Evolutionary conservation across 2,797 vertebrate genomes (phyloP).

Genomic region (Podarcis siculus): DNA sequence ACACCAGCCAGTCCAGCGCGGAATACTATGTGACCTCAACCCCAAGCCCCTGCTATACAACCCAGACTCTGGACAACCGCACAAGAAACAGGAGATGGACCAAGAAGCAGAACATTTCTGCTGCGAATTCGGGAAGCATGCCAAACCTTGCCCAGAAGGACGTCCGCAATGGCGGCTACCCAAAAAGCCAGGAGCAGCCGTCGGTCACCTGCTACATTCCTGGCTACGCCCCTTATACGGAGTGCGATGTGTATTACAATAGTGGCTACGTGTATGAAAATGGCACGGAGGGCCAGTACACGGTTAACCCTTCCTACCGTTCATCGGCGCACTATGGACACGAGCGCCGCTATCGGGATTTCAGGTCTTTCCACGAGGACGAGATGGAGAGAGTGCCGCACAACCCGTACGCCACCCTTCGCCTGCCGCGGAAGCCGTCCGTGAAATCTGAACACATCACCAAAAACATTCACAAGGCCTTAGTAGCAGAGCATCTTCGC

Average conservation of each 20-base stretch:
- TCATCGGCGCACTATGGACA: conserved; percentile 77
- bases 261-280: conserved; percentile 88
- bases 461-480: conserved; percentile 90
- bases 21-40: conserved; percentile 84
- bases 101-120: conserved; percentile 82
- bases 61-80: conserved; percentile 83
- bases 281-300: conserved; percentile 93
- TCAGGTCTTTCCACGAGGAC: conserved; percentile 81
- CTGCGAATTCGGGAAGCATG: conserved; percentile 94
- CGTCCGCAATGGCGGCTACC: conserved; percentile 77
- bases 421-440: conserved; percentile 85
- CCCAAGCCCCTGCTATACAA: conserved; percentile 75
- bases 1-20: conserved; percentile 94
- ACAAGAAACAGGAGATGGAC: conserved; percentile 85
- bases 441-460: conserved; percentile 81
- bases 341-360: conserved; percentile 78
- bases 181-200: conserved; percentile 80
- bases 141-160: conserved; percentile 92
- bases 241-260: conserved; percentile 83
- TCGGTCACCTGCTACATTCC: conserved; percentile 88
- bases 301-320: conserved; percentile 87
- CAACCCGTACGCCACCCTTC: conserved; percentile 90
- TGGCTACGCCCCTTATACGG: conserved; percentile 82
- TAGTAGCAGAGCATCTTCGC: conserved; percentile 91
- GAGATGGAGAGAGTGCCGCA: conserved; percentile 84